phyloP scores from a whole-genome alignment of 2,797 vertebrate species.

The Psittacula echo region DNA sequence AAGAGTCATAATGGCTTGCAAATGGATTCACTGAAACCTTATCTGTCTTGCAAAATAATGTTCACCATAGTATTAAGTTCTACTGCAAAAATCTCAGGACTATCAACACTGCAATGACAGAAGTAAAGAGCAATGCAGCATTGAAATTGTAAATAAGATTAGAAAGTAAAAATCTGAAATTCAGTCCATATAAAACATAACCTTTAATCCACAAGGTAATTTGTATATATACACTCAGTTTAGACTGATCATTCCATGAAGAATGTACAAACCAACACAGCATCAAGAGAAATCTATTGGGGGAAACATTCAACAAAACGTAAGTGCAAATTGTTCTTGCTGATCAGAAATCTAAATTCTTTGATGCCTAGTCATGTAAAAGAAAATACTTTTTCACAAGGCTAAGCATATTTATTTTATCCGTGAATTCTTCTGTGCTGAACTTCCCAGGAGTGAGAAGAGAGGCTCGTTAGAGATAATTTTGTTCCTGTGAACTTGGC shows the following conservation, averaged over 20 bases:
- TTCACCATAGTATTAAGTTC: not conserved
- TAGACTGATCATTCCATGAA: not conserved
- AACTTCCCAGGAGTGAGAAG: not conserved
- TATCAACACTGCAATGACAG: not conserved
- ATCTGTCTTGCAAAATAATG: not conserved
- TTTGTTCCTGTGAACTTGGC: not conserved
- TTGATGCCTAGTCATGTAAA: not conserved
- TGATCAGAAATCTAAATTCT: not conserved
- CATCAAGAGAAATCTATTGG: not conserved
- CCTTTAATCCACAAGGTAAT: not conserved
- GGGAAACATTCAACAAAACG: not conserved
- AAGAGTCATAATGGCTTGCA: not conserved
- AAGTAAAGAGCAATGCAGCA: not conserved
- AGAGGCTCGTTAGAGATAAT: not conserved
- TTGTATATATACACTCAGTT: not conserved
- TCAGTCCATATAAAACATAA: not conserved
- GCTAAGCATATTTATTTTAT: not conserved
- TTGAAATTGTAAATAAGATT: not conserved
- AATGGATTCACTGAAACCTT: not conserved
- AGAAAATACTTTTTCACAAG: not conserved
- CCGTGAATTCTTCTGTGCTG: not conserved
- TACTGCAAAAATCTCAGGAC: not conserved
- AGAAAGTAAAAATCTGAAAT: not conserved
- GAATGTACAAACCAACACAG: not conserved
- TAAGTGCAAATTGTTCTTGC: not conserved